Conservation (phyloP, 2,113 vertebrate species). For the Spea multiplicata region DNA sequence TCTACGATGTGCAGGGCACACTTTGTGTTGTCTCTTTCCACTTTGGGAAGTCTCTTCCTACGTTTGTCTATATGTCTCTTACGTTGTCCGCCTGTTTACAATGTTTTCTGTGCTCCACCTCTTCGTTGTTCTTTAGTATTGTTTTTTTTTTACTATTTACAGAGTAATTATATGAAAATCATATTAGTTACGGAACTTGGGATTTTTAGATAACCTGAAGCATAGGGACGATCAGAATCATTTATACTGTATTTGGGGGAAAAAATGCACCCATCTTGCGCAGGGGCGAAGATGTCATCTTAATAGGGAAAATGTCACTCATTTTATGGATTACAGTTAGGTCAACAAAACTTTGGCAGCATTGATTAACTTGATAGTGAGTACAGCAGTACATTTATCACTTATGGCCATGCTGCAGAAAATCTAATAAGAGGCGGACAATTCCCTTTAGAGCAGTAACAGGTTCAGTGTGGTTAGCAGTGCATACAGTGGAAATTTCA, state of each 20-base stretch:
- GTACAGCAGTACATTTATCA: constrained; percentile 91
- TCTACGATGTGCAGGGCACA: too few species aligned
- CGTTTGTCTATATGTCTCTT: too few species aligned
- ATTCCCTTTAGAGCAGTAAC: constrained; percentile 86
- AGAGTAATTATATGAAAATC: too few species aligned
- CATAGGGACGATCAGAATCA: neutral
- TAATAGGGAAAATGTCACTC: constrained; percentile 74
- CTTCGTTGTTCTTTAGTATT: too few species aligned
- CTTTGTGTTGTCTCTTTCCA: too few species aligned
- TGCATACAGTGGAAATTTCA: constrained; percentile 84
- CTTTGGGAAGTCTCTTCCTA: too few species aligned
- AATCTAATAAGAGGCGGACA: constrained; percentile 89
- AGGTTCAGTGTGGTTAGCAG: constrained; percentile 80
- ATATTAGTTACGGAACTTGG: too few species aligned
- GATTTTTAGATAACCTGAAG: too few species aligned
- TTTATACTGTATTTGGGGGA: neutral
- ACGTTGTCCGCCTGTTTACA: too few species aligned
- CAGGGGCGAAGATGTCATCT: constrained; percentile 79
- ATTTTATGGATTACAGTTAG: constrained; percentile 93
- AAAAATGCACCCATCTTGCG: neutral
- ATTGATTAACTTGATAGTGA: constrained; percentile 97
- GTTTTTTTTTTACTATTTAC: too few species aligned
- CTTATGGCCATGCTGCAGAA: constrained; percentile 88
- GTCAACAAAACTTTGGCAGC: constrained; percentile 95
- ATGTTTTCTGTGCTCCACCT: too few species aligned